phyloP scores from a whole-genome alignment of 2,797 vertebrate genomes.

The Myotis daubentonii region DNA sequence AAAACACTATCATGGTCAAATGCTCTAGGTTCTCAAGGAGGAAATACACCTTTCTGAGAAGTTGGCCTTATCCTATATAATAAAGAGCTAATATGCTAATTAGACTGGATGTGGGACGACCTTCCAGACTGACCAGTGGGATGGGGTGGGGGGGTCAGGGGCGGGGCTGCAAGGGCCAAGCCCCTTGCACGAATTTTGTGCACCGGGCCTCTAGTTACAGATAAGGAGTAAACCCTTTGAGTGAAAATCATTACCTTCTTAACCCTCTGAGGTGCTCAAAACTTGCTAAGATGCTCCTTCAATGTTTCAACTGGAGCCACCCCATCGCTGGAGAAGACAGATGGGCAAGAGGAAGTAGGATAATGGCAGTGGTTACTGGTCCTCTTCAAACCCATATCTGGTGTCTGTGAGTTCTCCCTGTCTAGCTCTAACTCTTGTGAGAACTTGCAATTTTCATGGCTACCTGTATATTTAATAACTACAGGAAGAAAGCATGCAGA shows the following conservation, averaged over 20 bases:
- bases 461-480: neutral
- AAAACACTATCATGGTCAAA: neutral
- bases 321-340: neutral
- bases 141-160: accelerated
- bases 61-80: neutral
- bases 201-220: too few species aligned
- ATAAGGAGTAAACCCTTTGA: neutral
- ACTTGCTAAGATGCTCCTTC: neutral
- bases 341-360: neutral
- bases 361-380: too few species aligned
- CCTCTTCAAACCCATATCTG: neutral
- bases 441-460: neutral
- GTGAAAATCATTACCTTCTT: neutral
- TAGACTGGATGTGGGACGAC: too few species aligned
- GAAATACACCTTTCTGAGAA: neutral
- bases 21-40: neutral
- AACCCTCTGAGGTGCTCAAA: neutral
- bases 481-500: neutral
- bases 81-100: too few species aligned
- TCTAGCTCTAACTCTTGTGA: neutral
- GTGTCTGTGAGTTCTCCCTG: neutral
- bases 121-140: too few species aligned
- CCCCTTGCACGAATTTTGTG: too few species aligned
- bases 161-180: too few species aligned
- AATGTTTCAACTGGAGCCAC: too few species aligned